These are phyloP conservation scores for Grallaria varia DNA, from an alignment of 2,113 vertebrate species.

Conservation along the genomic window DNA sequence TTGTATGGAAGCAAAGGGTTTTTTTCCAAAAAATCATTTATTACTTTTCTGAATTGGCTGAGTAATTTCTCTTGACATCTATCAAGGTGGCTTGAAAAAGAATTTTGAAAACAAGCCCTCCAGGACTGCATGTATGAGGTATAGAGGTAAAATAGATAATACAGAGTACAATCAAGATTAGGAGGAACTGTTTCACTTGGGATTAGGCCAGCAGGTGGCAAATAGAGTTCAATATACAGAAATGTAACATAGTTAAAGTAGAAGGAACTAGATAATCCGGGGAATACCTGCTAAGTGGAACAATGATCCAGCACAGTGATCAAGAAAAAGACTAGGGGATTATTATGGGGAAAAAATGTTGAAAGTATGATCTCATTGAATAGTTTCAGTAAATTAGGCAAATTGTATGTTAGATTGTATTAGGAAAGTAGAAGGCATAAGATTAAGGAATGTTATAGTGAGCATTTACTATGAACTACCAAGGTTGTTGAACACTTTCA, in stretches of 20 bases:
- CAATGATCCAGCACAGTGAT: constrained; percentile 9
- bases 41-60: neutral
- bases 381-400: neutral
- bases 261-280: neutral
- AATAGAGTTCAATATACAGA: neutral
- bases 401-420: neutral
- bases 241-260: constrained; percentile 24
- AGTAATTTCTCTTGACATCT: neutral
- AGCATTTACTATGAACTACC: neutral
- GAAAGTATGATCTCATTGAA: neutral
- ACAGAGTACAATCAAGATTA: neutral
- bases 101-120: neutral
- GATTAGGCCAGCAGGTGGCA: neutral
- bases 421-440: neutral
- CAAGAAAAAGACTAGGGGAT: neutral
- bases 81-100: neutral
- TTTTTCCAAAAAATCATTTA: neutral
- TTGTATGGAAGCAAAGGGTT: neutral
- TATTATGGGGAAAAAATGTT: neutral
- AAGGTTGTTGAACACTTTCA: neutral
- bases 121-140: neutral
- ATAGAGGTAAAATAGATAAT: constrained; percentile 4
- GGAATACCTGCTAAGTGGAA: constrained; percentile 27
- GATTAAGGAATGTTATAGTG: neutral
- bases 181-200: neutral